Conservation (phyloP, 2,113 vertebrate genomes). For the Macrotis lagotis region DNA sequence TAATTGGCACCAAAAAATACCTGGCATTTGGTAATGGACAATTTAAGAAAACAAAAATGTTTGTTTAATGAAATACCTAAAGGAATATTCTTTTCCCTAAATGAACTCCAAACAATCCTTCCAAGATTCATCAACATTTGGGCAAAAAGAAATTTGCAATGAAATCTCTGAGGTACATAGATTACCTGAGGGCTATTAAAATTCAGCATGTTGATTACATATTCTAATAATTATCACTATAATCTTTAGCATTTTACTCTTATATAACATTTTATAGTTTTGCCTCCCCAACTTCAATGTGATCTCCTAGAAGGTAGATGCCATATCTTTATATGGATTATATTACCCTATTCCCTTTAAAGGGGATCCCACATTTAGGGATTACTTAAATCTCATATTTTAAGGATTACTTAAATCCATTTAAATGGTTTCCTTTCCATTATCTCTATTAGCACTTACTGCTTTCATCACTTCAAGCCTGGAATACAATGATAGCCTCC, state of each 20-base stretch:
- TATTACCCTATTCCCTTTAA: not conserved
- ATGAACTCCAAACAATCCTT: not conserved
- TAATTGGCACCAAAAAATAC: slow-evolving; percentile 9
- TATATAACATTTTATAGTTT: not conserved
- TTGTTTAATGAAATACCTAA: slow-evolving; percentile 18
- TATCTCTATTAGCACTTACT: not conserved
- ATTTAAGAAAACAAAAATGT: slow-evolving; percentile 39
- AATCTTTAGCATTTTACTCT: not conserved
- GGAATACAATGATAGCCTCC: not conserved
- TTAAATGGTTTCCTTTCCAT: not conserved
- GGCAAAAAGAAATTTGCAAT: slow-evolving; percentile 36
- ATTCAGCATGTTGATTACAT: not conserved
- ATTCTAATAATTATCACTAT: not conserved
- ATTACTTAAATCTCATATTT: not conserved
- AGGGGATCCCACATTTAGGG: not conserved
- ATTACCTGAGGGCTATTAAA: not conserved
- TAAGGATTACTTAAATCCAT: not conserved
- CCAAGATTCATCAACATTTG: not conserved
- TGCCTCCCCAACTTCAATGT: not conserved
- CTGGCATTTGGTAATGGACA: slow-evolving; percentile 23
- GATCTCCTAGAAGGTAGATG: not conserved
- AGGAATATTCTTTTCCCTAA: slow-evolving; percentile 20
- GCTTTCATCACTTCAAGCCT: not conserved
- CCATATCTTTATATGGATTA: not conserved
- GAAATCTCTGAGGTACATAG: not conserved